Evolutionary conservation across 2,113 vertebrate species (phyloP).

Genomic region (Alethe castanea): DNA sequence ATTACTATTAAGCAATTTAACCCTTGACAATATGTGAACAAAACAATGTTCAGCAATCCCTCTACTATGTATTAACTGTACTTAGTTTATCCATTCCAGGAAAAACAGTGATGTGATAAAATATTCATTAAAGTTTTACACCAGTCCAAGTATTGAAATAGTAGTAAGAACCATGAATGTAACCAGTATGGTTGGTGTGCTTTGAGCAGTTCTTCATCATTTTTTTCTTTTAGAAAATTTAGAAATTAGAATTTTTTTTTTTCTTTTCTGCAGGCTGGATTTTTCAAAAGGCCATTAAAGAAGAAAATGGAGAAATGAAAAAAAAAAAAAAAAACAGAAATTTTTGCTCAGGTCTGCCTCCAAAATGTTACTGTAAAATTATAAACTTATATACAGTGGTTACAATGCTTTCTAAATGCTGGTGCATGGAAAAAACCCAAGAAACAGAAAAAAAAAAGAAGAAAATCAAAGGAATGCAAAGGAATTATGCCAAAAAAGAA

Average conservation of each 20-base stretch:
- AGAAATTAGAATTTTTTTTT: background rate
- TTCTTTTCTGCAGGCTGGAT: conserved; percentile 71
- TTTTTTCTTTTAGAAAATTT: too few species aligned
- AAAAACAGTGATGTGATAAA: background rate
- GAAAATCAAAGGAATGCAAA: conserved; percentile 8
- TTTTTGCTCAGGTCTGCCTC: conserved; percentile 75
- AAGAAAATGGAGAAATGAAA: conserved; percentile 83
- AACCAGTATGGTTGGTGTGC: background rate
- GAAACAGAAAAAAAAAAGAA: background rate
- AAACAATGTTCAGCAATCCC: background rate
- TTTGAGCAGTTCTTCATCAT: background rate
- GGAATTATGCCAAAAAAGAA: background rate
- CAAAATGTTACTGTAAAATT: conserved; percentile 70
- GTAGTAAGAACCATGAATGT: background rate
- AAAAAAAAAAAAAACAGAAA: background rate
- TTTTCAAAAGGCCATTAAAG: conserved; percentile 82
- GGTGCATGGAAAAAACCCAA: background rate
- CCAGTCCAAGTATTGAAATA: background rate
- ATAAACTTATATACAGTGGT: background rate
- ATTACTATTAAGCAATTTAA: background rate
- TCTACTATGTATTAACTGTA: background rate
- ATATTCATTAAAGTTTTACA: background rate
- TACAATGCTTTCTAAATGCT: conserved; percentile 32
- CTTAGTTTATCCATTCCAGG: background rate
- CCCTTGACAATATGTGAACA: background rate